Percentiles rank a stretch among this genome's conserved stretches.
These are phyloP conservation scores for Zygogramma bicolorata DNA, from an alignment of 2,888 invertebrate species.

Conservation along the genomic window DNA sequence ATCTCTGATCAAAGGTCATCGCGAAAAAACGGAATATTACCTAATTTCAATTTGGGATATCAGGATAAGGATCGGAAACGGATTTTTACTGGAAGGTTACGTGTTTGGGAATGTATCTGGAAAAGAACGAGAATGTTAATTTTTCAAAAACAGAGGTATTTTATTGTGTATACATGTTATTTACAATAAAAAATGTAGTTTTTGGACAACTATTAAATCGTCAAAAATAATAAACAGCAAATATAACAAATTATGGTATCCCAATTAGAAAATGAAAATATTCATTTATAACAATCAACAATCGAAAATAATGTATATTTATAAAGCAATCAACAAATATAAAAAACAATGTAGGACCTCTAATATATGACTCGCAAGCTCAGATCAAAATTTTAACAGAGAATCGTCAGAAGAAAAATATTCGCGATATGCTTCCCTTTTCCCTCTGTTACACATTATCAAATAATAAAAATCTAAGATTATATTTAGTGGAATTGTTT, in stretches of 20 bases:
- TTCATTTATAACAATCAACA: not conserved
- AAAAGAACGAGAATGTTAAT: constrained; percentile 47
- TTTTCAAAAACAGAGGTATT: constrained; percentile 20
- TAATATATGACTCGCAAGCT: not conserved
- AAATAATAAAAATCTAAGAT: no score
- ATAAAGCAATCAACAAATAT: not conserved
- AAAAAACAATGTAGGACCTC: not conserved
- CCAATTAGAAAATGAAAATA: not conserved
- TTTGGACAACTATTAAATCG: not conserved
- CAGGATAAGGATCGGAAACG: constrained; percentile 20
- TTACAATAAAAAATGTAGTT: constrained; percentile 13
- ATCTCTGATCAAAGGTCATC: not conserved
- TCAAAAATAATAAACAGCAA: not conserved
- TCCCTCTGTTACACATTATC: no score
- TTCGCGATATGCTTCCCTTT: not conserved
- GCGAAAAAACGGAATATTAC: not conserved
- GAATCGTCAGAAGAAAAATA: no score
- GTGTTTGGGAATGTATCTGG: constrained; percentile 61
- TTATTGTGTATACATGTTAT: constrained; percentile 28
- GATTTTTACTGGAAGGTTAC: constrained; percentile 57
- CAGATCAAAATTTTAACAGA: no score
- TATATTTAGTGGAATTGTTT: no score
- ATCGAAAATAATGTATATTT: not conserved
- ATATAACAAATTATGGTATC: no score
- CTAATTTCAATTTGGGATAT: constrained; percentile 10